These are phyloP conservation scores for Frankliniella fusca DNA, from an alignment of 2,888 invertebrate species.

Conservation along the genomic window DNA sequence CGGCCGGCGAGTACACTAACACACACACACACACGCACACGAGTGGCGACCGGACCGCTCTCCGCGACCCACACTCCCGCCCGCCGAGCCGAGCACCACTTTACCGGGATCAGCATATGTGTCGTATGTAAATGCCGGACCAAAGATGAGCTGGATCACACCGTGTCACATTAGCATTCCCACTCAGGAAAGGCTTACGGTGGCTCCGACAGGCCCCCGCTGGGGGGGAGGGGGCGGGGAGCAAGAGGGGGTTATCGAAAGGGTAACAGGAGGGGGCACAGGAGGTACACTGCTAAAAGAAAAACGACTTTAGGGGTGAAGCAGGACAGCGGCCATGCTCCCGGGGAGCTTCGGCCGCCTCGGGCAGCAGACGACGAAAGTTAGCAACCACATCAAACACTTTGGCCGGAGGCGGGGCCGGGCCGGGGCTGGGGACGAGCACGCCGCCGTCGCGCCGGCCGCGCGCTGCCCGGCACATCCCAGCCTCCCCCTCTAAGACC, in stretches of 20 bases:
- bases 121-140: background rate
- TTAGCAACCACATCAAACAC: slow-evolving; percentile 19
- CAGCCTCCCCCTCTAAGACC: no score
- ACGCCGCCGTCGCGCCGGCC: background rate
- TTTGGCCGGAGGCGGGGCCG: background rate
- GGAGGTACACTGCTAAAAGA: no score
- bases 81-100: no score
- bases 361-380: background rate
- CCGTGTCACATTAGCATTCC: background rate
- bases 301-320: no score
- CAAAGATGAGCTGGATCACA: slow-evolving; percentile 5
- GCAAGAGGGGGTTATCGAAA: no score
- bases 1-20: background rate
- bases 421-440: background rate
- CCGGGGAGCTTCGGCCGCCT: no score
- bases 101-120: background rate
- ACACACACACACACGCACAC: background rate
- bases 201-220: no score
- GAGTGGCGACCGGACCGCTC: background rate
- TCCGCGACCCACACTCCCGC: background rate
- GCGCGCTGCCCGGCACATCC: background rate
- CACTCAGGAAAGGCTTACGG: background rate
- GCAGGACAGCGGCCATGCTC: no score
- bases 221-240: no score
- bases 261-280: no score